A percentile compares a stretch with the other conserved stretches of the same genome.
These are phyloP conservation scores for Murina feae DNA, from an alignment of 2,113 vertebrate species.

Conservation along the genomic window DNA sequence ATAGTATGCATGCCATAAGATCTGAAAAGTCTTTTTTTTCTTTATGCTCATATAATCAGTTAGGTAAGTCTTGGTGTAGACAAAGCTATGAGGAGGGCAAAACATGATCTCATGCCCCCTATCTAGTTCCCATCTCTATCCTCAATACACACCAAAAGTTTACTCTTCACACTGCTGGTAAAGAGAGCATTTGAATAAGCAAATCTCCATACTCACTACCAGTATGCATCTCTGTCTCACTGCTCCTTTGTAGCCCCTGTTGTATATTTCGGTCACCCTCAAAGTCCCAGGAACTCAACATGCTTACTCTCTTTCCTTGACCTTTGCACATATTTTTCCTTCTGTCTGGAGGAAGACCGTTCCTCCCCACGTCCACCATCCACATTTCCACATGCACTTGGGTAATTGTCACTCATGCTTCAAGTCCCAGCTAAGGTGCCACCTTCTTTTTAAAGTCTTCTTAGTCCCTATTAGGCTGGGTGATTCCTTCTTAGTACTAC, in stretches of 20 bases:
- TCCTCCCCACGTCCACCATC: background rate
- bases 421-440: background rate
- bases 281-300: background rate
- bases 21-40: constrained; percentile 4
- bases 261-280: background rate
- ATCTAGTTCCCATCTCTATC: background rate
- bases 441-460: background rate
- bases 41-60: background rate
- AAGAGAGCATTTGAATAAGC: background rate
- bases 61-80: constrained; percentile 4
- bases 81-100: background rate
- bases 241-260: rapidly evolving
- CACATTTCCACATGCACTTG: background rate
- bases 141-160: background rate
- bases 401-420: background rate
- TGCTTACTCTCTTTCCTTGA: background rate
- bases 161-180: background rate
- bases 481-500: background rate
- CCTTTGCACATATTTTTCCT: background rate
- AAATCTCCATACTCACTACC: background rate
- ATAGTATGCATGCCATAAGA: background rate
- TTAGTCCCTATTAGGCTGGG: background rate
- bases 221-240: background rate
- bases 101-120: background rate
- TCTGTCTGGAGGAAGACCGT: background rate